Evolutionary conservation across 2,113 vertebrate genomes (phyloP).

Genomic region (Pyrgilauda ruficollis): DNA sequence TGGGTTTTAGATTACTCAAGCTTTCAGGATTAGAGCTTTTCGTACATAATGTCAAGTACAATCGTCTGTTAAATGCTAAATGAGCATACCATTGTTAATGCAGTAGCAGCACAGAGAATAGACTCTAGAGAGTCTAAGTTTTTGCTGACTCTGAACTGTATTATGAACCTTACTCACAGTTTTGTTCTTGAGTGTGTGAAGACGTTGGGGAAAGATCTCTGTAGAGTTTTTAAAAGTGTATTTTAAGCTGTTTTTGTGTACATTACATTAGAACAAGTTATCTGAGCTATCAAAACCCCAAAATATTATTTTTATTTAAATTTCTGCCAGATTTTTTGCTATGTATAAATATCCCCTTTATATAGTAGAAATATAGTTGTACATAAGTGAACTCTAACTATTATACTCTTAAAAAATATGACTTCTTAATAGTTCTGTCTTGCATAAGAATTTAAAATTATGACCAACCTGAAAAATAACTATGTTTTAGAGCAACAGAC

Average conservation of each 20-base stretch:
- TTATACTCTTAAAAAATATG: not conserved
- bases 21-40: slow-evolving; percentile 61
- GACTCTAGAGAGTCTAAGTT: not conserved
- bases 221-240: not conserved
- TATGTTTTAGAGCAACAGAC: not conserved
- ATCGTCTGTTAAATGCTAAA: slow-evolving; percentile 58
- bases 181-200: not conserved
- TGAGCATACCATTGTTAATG: slow-evolving; percentile 13
- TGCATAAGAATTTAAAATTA: not conserved
- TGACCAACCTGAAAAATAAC: not conserved
- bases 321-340: not conserved
- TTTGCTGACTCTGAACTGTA: slow-evolving; percentile 16
- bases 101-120: not conserved
- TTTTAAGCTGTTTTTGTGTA: not conserved
- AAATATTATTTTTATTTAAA: not conserved
- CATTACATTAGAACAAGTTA: not conserved
- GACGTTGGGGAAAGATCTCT: not conserved
- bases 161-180: not conserved
- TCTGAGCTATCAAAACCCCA: not conserved
- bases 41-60: slow-evolving; percentile 53
- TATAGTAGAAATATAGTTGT: not conserved
- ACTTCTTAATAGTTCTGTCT: not conserved
- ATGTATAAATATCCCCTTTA: not conserved
- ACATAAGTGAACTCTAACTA: not conserved
- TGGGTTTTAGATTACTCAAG: slow-evolving; percentile 59